These are phyloP conservation scores for Pygocentrus nattereri DNA, from an alignment of 2,797 vertebrate genomes.

Conservation along the genomic window DNA sequence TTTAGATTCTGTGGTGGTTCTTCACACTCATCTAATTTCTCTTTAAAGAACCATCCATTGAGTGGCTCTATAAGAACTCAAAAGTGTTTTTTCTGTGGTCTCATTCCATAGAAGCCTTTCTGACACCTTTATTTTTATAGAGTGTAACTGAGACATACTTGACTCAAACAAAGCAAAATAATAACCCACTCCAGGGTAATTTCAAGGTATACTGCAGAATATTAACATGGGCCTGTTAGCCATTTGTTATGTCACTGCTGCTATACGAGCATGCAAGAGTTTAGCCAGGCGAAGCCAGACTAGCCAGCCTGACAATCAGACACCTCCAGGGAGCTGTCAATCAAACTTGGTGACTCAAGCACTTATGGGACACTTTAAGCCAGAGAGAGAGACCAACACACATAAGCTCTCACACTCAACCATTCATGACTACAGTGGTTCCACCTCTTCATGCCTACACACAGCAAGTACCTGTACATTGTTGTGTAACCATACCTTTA, in stretches of 20 bases:
- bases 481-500: conserved; percentile 7
- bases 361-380: background rate
- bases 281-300: background rate
- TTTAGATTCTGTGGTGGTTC: too few relatives aligned
- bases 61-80: too few relatives aligned
- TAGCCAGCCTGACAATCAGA: conserved; percentile 15
- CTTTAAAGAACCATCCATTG: too few relatives aligned
- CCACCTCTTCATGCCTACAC: background rate
- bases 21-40: too few relatives aligned
- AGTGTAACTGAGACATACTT: background rate
- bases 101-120: too few relatives aligned
- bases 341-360: conserved; percentile 22
- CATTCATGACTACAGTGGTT: background rate
- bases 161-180: background rate
- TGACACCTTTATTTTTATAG: background rate
- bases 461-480: background rate
- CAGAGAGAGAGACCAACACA: background rate
- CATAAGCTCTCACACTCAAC: background rate
- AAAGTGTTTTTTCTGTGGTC: background rate
- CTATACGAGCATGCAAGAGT: background rate
- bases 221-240: background rate
- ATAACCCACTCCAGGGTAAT: too few relatives aligned
- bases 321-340: conserved; percentile 29
- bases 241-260: background rate
- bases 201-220: too few relatives aligned